phyloP scores from a whole-genome alignment of 2,797 vertebrate genomes.

The Chaetodon trifasciatus region DNA sequence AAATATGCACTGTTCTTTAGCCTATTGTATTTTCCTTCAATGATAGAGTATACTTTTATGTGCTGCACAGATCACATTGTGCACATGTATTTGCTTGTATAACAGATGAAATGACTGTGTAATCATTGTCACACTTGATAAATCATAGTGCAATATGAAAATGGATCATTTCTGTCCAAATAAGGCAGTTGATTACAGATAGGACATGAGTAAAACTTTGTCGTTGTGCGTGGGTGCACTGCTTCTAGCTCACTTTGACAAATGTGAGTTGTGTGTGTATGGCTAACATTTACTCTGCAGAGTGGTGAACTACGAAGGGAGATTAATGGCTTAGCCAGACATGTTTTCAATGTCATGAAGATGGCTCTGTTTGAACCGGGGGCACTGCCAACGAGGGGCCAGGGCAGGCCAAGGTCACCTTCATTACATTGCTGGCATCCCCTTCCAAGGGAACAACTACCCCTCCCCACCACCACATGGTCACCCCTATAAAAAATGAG shows the following conservation, averaged over 20 bases:
- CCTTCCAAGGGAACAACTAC: too few relatives aligned
- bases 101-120: constrained; percentile 53
- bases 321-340: too few relatives aligned
- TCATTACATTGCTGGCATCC: too few relatives aligned
- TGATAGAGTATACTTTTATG: constrained; percentile 22
- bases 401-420: too few relatives aligned
- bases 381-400: too few relatives aligned
- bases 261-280: not conserved
- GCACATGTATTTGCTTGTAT: constrained; percentile 34
- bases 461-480: too few relatives aligned
- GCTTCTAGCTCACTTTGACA: constrained; percentile 3
- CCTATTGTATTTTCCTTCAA: constrained; percentile 35
- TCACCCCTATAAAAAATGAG: too few relatives aligned
- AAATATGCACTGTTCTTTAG: constrained; percentile 49
- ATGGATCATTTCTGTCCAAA: constrained; percentile 46
- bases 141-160: constrained; percentile 55
- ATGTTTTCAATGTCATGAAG: too few relatives aligned
- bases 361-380: too few relatives aligned
- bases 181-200: constrained; percentile 35
- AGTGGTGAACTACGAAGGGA: too few relatives aligned
- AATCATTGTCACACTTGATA: constrained; percentile 46
- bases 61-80: constrained; percentile 22
- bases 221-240: not conserved
- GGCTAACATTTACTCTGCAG: too few relatives aligned
- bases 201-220: constrained; percentile 13